Conservation (phyloP, 1,140 invertebrate species). For the Caerostris extrusa region DNA sequence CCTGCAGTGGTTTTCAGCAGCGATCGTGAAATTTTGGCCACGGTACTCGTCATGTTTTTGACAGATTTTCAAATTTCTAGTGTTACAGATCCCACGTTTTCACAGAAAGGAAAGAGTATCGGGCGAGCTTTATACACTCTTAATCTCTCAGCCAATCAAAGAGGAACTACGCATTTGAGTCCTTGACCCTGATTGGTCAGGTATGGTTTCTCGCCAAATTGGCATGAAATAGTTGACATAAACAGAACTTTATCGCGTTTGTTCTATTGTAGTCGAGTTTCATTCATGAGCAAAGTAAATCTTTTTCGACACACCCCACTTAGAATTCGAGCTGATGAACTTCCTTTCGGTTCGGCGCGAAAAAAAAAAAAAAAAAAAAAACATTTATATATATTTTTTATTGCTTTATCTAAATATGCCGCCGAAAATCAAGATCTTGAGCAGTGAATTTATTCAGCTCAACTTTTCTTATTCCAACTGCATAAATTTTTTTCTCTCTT, state of each 20-base stretch:
- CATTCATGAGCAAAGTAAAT: no score
- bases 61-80: not conserved
- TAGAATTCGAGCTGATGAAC: no score
- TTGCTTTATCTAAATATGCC: no score
- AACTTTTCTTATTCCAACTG: no score
- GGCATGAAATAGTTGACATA: not conserved
- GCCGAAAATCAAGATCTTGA: no score
- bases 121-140: not conserved
- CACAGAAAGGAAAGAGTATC: not conserved
- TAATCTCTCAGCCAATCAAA: not conserved
- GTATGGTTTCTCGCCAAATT: not conserved
- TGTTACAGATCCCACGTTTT: conserved; percentile 24
- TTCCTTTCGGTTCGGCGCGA: no score
- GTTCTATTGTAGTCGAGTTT: not conserved
- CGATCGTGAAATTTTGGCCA: conserved; percentile 57
- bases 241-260: not conserved
- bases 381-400: no score
- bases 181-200: not conserved
- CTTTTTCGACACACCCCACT: no score
- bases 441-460: no score
- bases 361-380: no score
- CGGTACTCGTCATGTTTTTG: conserved; percentile 40
- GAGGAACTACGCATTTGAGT: not conserved
- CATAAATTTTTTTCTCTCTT: no score
- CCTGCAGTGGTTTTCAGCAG: conserved; percentile 7